Percentiles rank a stretch among this genome's conserved stretches.
Evolutionary conservation across 1,140 invertebrate species (phyloP).

Genomic region (Theocolax elegans): DNA sequence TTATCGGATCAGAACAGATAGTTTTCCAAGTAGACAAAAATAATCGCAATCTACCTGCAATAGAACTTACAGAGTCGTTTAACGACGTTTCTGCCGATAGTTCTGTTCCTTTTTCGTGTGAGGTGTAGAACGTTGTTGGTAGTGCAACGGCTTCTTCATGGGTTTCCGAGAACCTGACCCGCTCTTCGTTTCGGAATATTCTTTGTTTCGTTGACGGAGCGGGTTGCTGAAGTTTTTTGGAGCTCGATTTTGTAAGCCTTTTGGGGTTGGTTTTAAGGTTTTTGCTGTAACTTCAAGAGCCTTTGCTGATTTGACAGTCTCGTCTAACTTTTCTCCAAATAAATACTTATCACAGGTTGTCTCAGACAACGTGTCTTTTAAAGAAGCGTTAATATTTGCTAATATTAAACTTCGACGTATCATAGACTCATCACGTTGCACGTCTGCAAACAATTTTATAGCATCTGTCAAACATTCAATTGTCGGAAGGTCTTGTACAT

Average conservation of each 20-base stretch:
- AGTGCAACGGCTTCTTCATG: no score
- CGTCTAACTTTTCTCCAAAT: conserved; percentile 42
- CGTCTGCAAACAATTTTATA: conserved; percentile 18
- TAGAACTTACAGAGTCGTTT: neutral
- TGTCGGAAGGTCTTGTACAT: neutral
- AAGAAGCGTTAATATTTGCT: neutral
- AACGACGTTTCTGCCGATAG: neutral
- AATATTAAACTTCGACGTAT: conserved; percentile 26
- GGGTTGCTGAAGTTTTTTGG: conserved; percentile 16
- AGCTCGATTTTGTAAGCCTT: no score
- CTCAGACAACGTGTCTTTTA: conserved; percentile 31
- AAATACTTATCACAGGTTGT: conserved; percentile 26
- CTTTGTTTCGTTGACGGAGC: conserved; percentile 17
- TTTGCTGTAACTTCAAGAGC: conserved; percentile 8
- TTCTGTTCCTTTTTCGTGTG: neutral
- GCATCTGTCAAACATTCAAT: conserved; percentile 31
- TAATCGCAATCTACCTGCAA: neutral
- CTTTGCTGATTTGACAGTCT: conserved; percentile 38
- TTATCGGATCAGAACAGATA: neutral
- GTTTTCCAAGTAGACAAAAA: neutral
- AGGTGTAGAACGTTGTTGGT: no score
- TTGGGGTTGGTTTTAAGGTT: neutral
- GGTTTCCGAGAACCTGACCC: no score
- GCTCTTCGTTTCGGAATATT: conserved; percentile 17
- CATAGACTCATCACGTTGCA: conserved; percentile 13